These are phyloP conservation scores for Drosophila elegans DNA, from an alignment of 1,140 invertebrate genomes.

Conservation along the genomic window DNA sequence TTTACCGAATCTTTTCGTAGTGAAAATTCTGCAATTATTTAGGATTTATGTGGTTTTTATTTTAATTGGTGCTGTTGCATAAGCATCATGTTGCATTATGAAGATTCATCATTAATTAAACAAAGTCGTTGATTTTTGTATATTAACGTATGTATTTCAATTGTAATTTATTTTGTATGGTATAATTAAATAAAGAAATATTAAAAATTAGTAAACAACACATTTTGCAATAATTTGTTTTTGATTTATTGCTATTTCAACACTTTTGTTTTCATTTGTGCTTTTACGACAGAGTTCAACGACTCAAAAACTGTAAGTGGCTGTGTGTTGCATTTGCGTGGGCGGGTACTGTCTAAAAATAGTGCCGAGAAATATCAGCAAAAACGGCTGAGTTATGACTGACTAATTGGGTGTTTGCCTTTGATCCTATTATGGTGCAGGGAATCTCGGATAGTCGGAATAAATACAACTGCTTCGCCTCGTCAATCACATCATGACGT, in stretches of 20 bases:
- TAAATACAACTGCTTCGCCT: constrained; percentile 28
- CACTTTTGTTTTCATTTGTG: constrained; percentile 47
- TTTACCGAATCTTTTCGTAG: constrained; percentile 1
- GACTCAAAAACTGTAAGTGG: constrained; percentile 37
- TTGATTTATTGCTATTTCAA: neutral
- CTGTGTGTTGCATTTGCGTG: constrained; percentile 4
- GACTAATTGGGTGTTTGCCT: constrained; percentile 45
- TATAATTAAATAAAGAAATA: too few relatives aligned
- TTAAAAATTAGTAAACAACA: too few relatives aligned
- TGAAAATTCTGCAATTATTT: constrained; percentile 24
- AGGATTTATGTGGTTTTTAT: constrained; percentile 13
- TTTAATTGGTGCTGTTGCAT: constrained; percentile 8
- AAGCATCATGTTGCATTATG: neutral
- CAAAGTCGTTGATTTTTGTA: too few relatives aligned
- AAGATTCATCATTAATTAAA: too few relatives aligned
- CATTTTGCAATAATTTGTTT: neutral
- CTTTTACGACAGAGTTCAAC: constrained; percentile 29
- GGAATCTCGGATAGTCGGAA: constrained; percentile 3
- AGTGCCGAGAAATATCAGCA: constrained; percentile 14
- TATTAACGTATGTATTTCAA: too few relatives aligned
- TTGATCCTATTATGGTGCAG: constrained; percentile 58
- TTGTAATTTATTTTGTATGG: too few relatives aligned
- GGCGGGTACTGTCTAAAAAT: constrained; percentile 27
- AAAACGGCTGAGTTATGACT: constrained; percentile 31
- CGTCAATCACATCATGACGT: constrained; percentile 67